Evolutionary conservation across 2,113 vertebrate genomes (phyloP), one percentile per base, ranked within the genome.

Genomic region (Silurus asotus): DNA sequence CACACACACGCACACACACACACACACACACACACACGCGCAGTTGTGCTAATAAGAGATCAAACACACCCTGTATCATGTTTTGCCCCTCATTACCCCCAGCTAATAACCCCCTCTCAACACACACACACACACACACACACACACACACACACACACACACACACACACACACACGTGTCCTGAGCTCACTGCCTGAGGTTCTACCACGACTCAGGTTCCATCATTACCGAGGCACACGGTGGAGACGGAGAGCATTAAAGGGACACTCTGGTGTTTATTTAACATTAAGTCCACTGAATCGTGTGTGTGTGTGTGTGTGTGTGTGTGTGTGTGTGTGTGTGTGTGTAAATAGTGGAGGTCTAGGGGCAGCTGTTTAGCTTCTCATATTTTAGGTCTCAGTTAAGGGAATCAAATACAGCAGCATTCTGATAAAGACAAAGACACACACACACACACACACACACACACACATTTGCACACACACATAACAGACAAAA

Each of bases 181-280:
- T 75, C 74, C 76, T 56, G 56, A 78, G 7, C 48, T 48, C 77
- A 70, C 53, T 37, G 28, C 28, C 28, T 37, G 28, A n/a, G 28
- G 67, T 49, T 82, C 83, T 76, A 88, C 9, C 9, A 4, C 0
- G 23, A 20, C 80, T 82, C 62, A 8, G 62, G 8, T 84, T 88
- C 61, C 62, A 48, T 75, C 72, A 75, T 75, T 49, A 10, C 19
- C 20, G 28, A 2, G 48, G n/a, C 48, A 51, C 48, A 6, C 70
- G 14, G 25, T 76, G 82, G 78, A 51, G 70, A 1, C 70, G 53
- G 48, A 74, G 48, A 23, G 9, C 70, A 51, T 74, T 75, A 23
- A 11, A 75, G 20, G 48, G 48, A 74, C 2, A 74, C 70, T 75
- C 19, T 0, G 20, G 69, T 49, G 69, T 72, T 72, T 72, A 72